Base-by-base conservation (phyloP, 2,888 invertebrate species). In the Entomobrya proxima region DNA sequence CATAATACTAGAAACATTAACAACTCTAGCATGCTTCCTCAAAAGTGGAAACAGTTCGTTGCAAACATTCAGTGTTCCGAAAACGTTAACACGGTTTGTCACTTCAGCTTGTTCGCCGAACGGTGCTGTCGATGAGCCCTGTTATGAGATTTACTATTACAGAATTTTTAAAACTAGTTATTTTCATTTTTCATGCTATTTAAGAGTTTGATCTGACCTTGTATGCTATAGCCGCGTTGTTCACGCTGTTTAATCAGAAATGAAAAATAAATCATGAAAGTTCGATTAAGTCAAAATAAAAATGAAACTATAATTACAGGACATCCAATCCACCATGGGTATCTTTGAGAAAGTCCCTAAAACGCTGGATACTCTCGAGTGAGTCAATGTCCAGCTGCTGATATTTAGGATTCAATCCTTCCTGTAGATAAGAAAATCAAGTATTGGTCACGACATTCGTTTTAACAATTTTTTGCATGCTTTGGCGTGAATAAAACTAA, bases 161-260 rank as follows among this genome's bases (percentile, higher is more conserved):
- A 96, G 6, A 97, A 91, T 0, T 93, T 37, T 24, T 21, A 13
- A 67, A 40, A 6, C 21, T 40, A 21, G n/a, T 64, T 35, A 6
- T 27, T n/a, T 40, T 40, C 7, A 40, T 40, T 15, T 40, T 40
- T 40, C 7, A 40, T 40, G 44, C 7, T 40, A 7, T 40, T 40
- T 40, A 11, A 11, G 7, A 11, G 44, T 40, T n/a, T n/a, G n/a
- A n/a, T n/a, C 50, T 21, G 4, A 72, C 92, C 91, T 94, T 94
- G 90, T 94, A 95, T 0, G 95, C 95, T 79, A 95, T 95, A 0
- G 94, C 96, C 7, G 96, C 96, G 91, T 96, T 96, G 91, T 96
- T 96, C 0, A 96, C 93, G 55, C n/a, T n/a, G n/a, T n/a, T n/a
- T n/a, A n/a, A n/a, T n/a, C n/a, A n/a, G n/a, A n/a, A n/a, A n/a